A percentile compares a stretch with the other conserved stretches of the same genome.
phyloP scores from a whole-genome alignment of 2,113 vertebrate species.

The Mola mola region DNA sequence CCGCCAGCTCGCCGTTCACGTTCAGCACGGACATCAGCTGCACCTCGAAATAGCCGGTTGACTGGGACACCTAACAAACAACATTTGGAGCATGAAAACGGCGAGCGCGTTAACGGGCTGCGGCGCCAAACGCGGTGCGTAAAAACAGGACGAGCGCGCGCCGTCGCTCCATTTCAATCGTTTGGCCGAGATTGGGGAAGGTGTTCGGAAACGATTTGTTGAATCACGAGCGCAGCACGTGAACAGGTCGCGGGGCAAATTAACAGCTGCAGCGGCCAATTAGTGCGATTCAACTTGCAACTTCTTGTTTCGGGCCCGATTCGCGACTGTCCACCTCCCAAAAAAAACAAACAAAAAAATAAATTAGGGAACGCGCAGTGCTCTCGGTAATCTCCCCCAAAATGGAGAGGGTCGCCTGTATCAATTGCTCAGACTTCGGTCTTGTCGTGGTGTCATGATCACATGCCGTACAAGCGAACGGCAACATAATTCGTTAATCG shows the following conservation, averaged over 20 bases:
- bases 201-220: constrained; percentile 11
- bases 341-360: not conserved
- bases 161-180: not conserved
- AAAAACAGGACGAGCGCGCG: constrained; percentile 17
- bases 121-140: constrained; percentile 10
- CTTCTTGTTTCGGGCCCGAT: constrained; percentile 54
- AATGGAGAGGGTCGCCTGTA: constrained; percentile 41
- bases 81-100: constrained; percentile 19
- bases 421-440: constrained; percentile 52
- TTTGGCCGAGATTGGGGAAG: not conserved
- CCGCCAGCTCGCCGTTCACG: constrained; percentile 92
- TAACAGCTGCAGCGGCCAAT: constrained; percentile 39
- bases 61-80: constrained; percentile 92
- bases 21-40: constrained; percentile 95
- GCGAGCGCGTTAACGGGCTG: not conserved
- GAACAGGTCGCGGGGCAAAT: constrained; percentile 28
- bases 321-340: not conserved
- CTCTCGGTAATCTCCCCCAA: constrained; percentile 24
- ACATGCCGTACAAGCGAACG: constrained; percentile 69
- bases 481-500: constrained; percentile 75
- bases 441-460: constrained; percentile 72
- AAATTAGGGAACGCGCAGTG: not conserved
- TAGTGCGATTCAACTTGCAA: constrained; percentile 57
- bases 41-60: constrained; percentile 97
- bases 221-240: constrained; percentile 56